Percentiles rank a stretch among this genome's conserved stretches.
Conservation (phyloP, 2,113 vertebrate genomes). For the Numida meleagris region DNA sequence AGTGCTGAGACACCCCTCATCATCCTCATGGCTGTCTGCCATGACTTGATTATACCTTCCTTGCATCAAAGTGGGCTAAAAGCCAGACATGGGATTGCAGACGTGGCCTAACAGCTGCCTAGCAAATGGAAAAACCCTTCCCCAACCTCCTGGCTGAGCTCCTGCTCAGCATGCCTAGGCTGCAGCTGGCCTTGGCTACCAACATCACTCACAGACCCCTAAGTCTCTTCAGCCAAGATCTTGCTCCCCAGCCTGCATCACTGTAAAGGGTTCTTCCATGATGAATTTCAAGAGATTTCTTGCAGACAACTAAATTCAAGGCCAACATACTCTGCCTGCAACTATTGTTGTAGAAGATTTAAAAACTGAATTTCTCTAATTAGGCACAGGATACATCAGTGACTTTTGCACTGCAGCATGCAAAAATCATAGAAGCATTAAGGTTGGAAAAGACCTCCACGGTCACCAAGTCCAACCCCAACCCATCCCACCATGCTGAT, state of each 20-base stretch:
- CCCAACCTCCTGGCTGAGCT: neutral
- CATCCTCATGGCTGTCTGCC: neutral
- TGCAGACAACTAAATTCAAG: neutral
- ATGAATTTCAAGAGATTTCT: neutral
- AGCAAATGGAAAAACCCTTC: neutral
- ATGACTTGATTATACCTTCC: neutral
- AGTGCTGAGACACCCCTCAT: neutral
- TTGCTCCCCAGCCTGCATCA: neutral
- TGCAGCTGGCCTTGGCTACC: neutral
- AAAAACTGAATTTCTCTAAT: neutral
- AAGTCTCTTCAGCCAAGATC: neutral
- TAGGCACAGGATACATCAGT: neutral
- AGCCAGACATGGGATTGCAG: neutral
- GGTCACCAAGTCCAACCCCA: too few relatives aligned
- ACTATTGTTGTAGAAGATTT: neutral
- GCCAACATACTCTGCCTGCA: neutral
- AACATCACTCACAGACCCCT: neutral
- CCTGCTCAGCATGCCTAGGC: neutral
- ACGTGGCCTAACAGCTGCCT: neutral
- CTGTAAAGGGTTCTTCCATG: neutral
- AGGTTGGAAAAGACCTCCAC: too few relatives aligned
- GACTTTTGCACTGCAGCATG: neutral
- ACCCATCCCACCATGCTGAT: too few relatives aligned
- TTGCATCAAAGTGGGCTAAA: neutral
- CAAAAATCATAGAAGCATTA: too few relatives aligned